Conservation (phyloP, 1,140 invertebrate genomes). For the Harlomillsia oculata region DNA sequence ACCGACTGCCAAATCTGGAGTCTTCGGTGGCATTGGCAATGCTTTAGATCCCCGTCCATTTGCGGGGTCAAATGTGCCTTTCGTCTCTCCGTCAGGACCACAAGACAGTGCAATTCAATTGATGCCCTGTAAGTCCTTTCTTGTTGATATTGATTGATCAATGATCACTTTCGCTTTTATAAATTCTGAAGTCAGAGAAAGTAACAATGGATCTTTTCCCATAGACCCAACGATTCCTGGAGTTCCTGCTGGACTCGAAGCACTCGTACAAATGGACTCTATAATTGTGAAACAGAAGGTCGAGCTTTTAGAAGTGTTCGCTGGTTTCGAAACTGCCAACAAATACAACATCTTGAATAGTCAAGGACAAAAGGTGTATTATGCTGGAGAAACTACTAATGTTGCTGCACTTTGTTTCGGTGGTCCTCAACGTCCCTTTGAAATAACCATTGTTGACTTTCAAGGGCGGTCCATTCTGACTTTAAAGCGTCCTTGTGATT, state of each 20-base stretch:
- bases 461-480: conserved; percentile 67
- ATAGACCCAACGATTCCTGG: background rate
- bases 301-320: conserved; percentile 17
- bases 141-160: too few relatives aligned
- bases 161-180: too few relatives aligned
- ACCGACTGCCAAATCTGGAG: too few relatives aligned
- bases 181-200: too few relatives aligned
- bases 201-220: too few relatives aligned
- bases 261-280: background rate
- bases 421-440: conserved; percentile 65
- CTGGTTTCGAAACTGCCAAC: conserved; percentile 33
- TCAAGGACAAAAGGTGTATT: conserved; percentile 70
- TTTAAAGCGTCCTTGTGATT: conserved; percentile 55
- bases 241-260: background rate
- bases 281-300: background rate
- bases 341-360: conserved; percentile 40
- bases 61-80: too few relatives aligned
- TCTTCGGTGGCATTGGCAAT: too few relatives aligned
- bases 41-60: too few relatives aligned
- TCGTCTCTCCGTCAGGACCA: too few relatives aligned
- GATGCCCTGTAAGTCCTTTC: too few relatives aligned
- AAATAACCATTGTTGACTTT: conserved; percentile 74
- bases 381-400: conserved; percentile 70
- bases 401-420: conserved; percentile 57
- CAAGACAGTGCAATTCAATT: too few relatives aligned